Evolutionary conservation across 2,888 invertebrate species (phyloP).

Genomic region (Tipula confusa): DNA sequence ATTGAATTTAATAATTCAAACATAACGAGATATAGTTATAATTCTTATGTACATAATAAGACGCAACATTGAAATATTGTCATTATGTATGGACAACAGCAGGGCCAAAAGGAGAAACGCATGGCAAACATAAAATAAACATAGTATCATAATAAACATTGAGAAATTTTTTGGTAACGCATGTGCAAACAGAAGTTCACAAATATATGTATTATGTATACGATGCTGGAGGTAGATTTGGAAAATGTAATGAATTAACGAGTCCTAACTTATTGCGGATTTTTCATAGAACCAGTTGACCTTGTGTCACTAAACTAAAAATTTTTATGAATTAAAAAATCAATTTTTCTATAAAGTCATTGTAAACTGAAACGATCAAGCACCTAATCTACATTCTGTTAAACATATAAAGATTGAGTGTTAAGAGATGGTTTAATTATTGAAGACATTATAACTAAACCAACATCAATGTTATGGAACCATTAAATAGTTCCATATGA

Average conservation of each 20-base stretch:
- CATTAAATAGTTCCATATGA: no score
- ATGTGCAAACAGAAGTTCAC: background rate
- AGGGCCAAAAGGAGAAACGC: conserved; percentile 5
- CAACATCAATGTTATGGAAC: no score
- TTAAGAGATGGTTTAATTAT: no score
- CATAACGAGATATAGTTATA: background rate
- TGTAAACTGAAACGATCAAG: no score
- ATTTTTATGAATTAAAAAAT: no score
- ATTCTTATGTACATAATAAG: background rate
- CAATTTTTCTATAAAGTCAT: no score
- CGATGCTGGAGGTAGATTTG: background rate
- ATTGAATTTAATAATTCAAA: background rate
- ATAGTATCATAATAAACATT: conserved; percentile 20
- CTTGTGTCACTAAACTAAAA: no score
- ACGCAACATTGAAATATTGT: background rate
- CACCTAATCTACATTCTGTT: no score
- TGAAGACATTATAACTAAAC: no score
- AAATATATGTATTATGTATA: background rate
- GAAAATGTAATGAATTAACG: background rate
- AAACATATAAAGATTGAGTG: no score
- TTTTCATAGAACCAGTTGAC: no score
- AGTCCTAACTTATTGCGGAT: no score
- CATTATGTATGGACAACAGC: background rate
- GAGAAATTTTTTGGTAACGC: background rate
- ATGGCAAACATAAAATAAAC: background rate